Evolutionary conservation across 2,888 invertebrate genomes (phyloP), one percentile per base, ranked within the genome.

Genomic region (Cremastobaeus sp.): DNA sequence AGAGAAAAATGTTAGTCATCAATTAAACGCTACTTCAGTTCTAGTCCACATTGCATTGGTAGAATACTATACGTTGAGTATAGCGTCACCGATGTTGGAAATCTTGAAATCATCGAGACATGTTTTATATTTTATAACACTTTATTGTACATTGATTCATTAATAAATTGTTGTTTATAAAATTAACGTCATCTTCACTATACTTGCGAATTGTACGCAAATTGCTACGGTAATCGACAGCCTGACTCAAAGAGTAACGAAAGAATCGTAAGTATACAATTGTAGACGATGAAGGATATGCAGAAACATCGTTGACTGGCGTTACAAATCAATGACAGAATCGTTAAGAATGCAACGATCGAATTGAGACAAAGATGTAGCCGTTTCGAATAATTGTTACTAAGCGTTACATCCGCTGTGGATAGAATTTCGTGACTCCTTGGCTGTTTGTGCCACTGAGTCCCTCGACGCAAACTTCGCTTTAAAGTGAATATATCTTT

Each of bases 91-190:
- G 17, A 37, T 8, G 1, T 8, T 25, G 12, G 21, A 8, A 14
- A 6, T 43, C 21, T 14, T 30, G 15, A 30, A 30, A 48, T 37
- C 17, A 25, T 34, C 1, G 6, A 14, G 1, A 21, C 50, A 6
- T 20, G 30, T 3, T 2, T 48, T 64, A 52, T 20, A 12, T 66
- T 48, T 66, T 41, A 34, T 55, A 57, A 66, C 48, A 66, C 34
- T 66, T 66, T 66, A 66, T 66, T 66, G 66, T 66, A 66, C 55
- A 57, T 66, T 39, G 34, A 66, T 48, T 66, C 34, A 39, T 66
- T 66, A 66, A 55, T 66, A 66, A 66, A 66, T 48, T 66, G 65
- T 66, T 66, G 48, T 66, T 65, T 66, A 66, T 66, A 66, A 66
- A 66, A 66, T 55, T 39, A 55, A 66, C 55, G 32, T 45, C 30